A percentile compares a stretch with the other conserved stretches of the same genome.
Evolutionary conservation across 2,888 invertebrate genomes (phyloP).

Genomic region (Operophtera brumata): DNA sequence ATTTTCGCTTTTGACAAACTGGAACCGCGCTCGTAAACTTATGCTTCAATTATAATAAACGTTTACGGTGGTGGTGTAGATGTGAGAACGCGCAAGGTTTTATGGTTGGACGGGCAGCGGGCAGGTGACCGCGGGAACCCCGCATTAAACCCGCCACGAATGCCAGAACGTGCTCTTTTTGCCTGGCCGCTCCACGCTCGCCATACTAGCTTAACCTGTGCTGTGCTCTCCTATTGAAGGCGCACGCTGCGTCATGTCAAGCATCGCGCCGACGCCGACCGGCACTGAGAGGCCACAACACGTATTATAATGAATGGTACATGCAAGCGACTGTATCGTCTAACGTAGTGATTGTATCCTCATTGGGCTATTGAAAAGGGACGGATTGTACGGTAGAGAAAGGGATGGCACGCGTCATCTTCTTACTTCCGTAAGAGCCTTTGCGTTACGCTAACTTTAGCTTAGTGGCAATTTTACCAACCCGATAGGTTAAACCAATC

Average conservation of each 20-base stretch:
- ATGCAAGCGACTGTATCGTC: too few relatives aligned
- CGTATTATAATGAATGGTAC: too few relatives aligned
- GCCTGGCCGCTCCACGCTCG: slow-evolving; percentile 25
- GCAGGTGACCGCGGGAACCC: slow-evolving; percentile 50
- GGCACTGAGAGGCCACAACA: background rate
- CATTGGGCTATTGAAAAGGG: too few relatives aligned
- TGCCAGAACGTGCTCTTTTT: slow-evolving; percentile 63
- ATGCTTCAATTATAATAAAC: slow-evolving; percentile 76
- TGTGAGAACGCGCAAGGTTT: slow-evolving; percentile 69
- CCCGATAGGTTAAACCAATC: too few relatives aligned
- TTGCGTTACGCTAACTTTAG: too few relatives aligned
- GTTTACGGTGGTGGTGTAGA: slow-evolving; percentile 63
- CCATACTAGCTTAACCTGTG: slow-evolving; percentile 17
- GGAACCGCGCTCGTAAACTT: slow-evolving; percentile 67
- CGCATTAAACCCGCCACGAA: slow-evolving; percentile 51
- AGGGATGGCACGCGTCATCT: too few relatives aligned
- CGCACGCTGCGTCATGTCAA: slow-evolving; percentile 1
- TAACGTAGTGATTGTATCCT: too few relatives aligned
- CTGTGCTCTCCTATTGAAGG: background rate
- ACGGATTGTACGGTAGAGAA: too few relatives aligned
- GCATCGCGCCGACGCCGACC: background rate
- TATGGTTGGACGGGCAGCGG: slow-evolving; percentile 46
- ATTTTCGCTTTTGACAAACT: slow-evolving; percentile 60
- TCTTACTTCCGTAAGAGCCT: too few relatives aligned
- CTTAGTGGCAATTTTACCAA: too few relatives aligned